phyloP scores from a whole-genome alignment of 2,113 vertebrate species.

The Nothobranchius kuhntae region DNA sequence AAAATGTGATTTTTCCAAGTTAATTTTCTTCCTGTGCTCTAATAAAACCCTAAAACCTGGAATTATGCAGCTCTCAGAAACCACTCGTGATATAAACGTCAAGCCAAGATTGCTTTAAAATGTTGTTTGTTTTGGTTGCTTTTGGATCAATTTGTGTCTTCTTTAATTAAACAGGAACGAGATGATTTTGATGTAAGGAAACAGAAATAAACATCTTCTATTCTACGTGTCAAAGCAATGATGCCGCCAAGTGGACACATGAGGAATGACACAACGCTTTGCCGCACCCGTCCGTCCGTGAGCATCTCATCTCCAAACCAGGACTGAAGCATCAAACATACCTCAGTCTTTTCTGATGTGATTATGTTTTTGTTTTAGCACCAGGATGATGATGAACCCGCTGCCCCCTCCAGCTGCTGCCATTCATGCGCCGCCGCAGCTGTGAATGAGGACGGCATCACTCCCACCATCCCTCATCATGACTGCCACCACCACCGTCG shows the following conservation, averaged over 20 bases:
- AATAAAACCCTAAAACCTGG: too few relatives aligned
- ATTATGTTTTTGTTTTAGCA: not conserved
- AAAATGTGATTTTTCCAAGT: too few relatives aligned
- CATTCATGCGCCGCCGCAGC: not conserved
- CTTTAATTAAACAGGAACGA: not conserved
- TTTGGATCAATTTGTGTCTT: not conserved
- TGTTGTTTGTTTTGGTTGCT: too few relatives aligned
- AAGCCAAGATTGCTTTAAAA: too few relatives aligned
- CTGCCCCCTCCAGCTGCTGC: not conserved
- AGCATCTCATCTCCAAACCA: not conserved
- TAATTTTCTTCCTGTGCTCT: too few relatives aligned
- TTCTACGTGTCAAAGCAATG: conserved; percentile 1
- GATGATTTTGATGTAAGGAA: not conserved
- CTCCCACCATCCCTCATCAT: conserved; percentile 39
- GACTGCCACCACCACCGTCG: conserved; percentile 55
- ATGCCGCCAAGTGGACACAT: conserved; percentile 42
- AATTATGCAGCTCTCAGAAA: too few relatives aligned
- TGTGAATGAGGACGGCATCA: conserved; percentile 50
- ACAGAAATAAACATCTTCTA: not conserved
- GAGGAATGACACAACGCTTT: conserved; percentile 19
- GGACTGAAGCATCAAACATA: not conserved
- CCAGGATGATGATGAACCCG: not conserved
- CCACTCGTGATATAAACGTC: too few relatives aligned
- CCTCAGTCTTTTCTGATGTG: not conserved
- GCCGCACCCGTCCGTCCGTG: not conserved